A percentile compares a stretch with the other conserved stretches of the same genome.
These are phyloP conservation scores for Styela clava DNA, from an alignment of 23 tunicate species.

Conservation along the genomic window DNA sequence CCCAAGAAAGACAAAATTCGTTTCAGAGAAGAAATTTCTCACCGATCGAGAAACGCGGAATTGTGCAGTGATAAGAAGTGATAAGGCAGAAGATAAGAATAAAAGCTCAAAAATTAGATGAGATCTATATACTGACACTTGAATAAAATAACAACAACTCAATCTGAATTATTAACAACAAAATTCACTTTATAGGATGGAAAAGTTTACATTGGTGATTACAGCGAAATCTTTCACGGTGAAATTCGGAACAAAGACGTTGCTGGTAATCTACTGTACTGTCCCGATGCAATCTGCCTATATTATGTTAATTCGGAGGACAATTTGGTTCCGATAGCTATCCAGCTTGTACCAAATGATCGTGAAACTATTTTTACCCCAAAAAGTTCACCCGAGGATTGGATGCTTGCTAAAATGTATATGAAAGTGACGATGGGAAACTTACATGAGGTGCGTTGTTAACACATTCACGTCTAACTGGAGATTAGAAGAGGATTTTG, in stretches of 20 bases:
- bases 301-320: constrained; percentile 20
- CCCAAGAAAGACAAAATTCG: too few relatives aligned
- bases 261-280: constrained; percentile 8
- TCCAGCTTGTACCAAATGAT: constrained; percentile 57
- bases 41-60: too few relatives aligned
- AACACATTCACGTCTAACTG: too few relatives aligned
- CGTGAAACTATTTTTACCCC: constrained; percentile 45
- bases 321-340: constrained; percentile 51
- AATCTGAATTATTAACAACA: too few relatives aligned
- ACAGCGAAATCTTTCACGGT: constrained; percentile 3
- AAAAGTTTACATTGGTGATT: constrained; percentile 42
- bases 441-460: constrained; percentile 47
- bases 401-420: constrained; percentile 78
- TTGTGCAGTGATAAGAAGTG: too few relatives aligned
- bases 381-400: constrained; percentile 40
- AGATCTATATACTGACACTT: too few relatives aligned
- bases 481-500: too few relatives aligned
- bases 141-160: too few relatives aligned
- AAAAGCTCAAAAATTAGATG: too few relatives aligned
- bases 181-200: constrained; percentile 40
- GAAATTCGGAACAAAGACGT: constrained; percentile 30
- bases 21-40: too few relatives aligned
- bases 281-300: constrained; percentile 28
- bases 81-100: too few relatives aligned
- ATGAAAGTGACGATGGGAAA: constrained; percentile 16